A percentile compares a stretch with the other conserved stretches of the same genome.
Conservation (phyloP, 2,113 vertebrate species). For the Crocuta crocuta region DNA sequence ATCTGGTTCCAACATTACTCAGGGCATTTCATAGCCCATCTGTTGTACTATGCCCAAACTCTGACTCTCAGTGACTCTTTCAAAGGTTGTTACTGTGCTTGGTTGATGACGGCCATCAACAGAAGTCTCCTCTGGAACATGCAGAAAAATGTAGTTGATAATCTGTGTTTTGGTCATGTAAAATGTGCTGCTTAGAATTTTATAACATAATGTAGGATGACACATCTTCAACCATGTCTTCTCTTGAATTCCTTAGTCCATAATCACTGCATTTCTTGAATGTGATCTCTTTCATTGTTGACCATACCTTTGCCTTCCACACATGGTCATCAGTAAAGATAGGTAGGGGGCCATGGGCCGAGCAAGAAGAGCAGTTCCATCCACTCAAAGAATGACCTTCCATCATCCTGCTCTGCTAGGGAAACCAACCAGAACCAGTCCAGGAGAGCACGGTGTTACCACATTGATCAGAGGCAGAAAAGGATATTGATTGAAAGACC, state of each 20-base stretch:
- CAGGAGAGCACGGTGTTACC: not conserved
- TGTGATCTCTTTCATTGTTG: not conserved
- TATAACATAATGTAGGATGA: not conserved
- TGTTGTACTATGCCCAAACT: not conserved
- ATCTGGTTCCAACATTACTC: too few species aligned
- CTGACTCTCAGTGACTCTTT: not conserved
- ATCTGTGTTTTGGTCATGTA: not conserved
- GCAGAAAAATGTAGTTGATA: not conserved
- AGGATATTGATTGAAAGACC: not conserved
- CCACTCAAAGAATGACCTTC: not conserved
- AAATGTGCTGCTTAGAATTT: not conserved
- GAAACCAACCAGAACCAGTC: not conserved
- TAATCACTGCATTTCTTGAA: not conserved
- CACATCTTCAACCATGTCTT: not conserved
- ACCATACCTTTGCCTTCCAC: not conserved
- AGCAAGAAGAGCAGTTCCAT: not conserved
- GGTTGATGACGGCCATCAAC: not conserved
- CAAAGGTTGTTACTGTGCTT: not conserved
- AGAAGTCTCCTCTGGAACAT: not conserved
- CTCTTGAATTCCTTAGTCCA: not conserved
- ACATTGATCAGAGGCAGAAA: not conserved
- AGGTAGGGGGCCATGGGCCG: accelerated
- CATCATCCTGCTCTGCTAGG: not conserved
- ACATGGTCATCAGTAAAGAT: not conserved
- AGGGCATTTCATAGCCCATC: not conserved